Conservation (phyloP, 2,113 vertebrate species). For the Oenanthe melanoleuca region DNA sequence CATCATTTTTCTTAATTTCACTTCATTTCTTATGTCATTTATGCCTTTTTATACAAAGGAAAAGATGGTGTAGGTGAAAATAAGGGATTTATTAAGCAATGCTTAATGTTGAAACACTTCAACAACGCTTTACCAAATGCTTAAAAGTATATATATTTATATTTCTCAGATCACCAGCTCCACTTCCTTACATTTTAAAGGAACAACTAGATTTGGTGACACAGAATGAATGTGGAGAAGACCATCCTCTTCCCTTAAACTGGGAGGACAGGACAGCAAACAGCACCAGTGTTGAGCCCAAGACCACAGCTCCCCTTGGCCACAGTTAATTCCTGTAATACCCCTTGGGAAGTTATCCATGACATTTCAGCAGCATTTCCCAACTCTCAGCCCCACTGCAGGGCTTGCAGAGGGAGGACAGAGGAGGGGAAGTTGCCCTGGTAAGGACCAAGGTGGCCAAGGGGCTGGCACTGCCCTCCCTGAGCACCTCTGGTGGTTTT, state of each 20-base stretch:
- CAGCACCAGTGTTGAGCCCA: not conserved
- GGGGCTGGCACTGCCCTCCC: rapidly evolving
- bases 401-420: not conserved
- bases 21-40: not conserved
- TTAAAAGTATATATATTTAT: not conserved
- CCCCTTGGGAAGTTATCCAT: rapidly evolving
- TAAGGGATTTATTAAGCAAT: not conserved
- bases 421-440: rapidly evolving
- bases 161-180: not conserved
- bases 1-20: not conserved
- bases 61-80: not conserved
- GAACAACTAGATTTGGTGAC: not conserved
- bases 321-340: not conserved
- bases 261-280: not conserved
- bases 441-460: rapidly evolving
- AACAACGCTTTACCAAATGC: not conserved
- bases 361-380: not conserved
- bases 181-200: not conserved
- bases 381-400: not conserved
- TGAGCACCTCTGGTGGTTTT: rapidly evolving
- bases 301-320: not conserved
- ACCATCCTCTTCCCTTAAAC: not conserved
- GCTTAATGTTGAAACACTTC: not conserved
- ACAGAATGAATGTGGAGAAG: not conserved
- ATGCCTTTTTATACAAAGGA: not conserved